Percentiles rank a stretch among this genome's conserved stretches.
These are phyloP conservation scores for Cyrtodaria siliqua DNA, from an alignment of 2,888 invertebrate genomes.

Conservation along the genomic window DNA sequence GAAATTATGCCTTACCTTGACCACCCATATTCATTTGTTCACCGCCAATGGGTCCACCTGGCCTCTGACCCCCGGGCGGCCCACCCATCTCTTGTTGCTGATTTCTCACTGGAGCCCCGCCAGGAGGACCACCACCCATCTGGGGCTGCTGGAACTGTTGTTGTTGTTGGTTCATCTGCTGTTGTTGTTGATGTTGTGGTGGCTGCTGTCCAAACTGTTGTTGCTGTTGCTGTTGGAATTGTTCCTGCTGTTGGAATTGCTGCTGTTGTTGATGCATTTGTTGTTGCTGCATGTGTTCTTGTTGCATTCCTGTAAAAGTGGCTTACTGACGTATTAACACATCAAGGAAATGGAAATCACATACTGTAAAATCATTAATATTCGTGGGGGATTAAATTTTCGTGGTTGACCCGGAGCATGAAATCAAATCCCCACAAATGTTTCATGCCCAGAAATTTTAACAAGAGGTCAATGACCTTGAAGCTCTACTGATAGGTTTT, in stretches of 20 bases:
- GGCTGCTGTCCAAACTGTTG: conserved; percentile 36
- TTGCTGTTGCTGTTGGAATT: conserved; percentile 13
- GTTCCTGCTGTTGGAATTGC: conserved; percentile 14
- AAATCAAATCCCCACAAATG: too few relatives aligned
- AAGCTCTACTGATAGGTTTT: too few relatives aligned
- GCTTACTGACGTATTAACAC: too few relatives aligned
- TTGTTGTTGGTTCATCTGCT: not conserved
- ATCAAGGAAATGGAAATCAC: too few relatives aligned
- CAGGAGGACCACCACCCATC: not conserved
- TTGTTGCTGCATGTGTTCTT: conserved; percentile 16
- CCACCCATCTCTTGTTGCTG: not conserved
- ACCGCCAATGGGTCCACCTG: not conserved
- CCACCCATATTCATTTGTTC: not conserved
- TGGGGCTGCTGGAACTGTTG: conserved; percentile 12
- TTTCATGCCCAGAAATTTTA: too few relatives aligned
- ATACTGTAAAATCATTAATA: too few relatives aligned
- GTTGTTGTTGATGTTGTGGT: conserved; percentile 4
- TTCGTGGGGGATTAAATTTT: too few relatives aligned
- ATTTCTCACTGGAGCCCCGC: conserved; percentile 22
- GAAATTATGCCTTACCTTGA: conserved; percentile 1
- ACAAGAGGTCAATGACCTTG: too few relatives aligned
- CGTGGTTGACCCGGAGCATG: too few relatives aligned
- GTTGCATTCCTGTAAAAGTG: conserved; percentile 25
- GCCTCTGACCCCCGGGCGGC: not conserved
- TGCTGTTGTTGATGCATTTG: conserved; percentile 40